Conservation (phyloP, 2,113 vertebrate genomes). For the Oxyruncus cristatus region DNA sequence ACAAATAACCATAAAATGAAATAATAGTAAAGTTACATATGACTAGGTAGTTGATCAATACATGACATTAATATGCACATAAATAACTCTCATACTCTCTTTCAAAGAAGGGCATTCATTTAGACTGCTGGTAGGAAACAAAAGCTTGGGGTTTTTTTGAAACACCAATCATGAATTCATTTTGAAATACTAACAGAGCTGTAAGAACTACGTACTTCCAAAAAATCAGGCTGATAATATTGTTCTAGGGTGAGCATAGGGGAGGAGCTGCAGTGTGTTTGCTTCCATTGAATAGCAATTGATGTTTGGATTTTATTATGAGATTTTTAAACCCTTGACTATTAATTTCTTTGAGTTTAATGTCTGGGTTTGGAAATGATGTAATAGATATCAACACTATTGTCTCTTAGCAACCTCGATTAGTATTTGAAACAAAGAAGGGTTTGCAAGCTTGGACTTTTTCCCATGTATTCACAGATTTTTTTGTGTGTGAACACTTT, state of each 20-base stretch:
- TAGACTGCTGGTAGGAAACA: neutral
- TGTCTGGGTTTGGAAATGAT: neutral
- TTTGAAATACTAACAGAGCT: neutral
- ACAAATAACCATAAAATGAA: neutral
- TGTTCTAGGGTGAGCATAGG: neutral
- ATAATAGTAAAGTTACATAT: neutral
- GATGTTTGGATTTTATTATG: neutral
- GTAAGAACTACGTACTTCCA: neutral
- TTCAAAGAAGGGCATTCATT: neutral
- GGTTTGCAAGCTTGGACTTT: neutral
- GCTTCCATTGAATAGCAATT: neutral
- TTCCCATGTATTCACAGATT: neutral
- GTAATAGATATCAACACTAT: neutral
- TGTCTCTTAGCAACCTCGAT: slow-evolving; percentile 22
- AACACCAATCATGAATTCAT: neutral
- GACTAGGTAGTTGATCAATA: neutral
- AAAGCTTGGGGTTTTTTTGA: neutral
- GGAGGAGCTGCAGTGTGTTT: neutral
- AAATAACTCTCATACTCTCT: neutral
- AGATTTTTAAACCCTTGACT: neutral
- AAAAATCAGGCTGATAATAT: neutral
- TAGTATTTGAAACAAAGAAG: neutral
- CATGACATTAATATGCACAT: neutral
- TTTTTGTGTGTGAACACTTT: neutral
- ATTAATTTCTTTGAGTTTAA: neutral